phyloP scores from a whole-genome alignment of 2,888 invertebrate genomes.

The Diarsia mendica region DNA sequence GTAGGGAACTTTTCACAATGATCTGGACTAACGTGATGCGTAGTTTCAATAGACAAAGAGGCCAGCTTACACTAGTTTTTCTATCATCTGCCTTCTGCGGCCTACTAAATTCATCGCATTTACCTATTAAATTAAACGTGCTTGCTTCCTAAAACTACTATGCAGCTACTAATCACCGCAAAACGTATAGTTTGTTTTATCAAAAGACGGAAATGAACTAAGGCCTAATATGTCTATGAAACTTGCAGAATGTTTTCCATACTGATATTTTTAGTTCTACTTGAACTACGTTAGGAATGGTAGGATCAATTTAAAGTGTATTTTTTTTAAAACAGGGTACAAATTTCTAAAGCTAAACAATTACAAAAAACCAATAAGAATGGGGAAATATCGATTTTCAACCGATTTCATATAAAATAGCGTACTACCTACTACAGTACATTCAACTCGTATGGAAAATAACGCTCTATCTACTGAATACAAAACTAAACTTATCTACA shows the following conservation, averaged over 20 bases:
- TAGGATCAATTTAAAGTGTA: background rate
- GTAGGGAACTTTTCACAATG: background rate
- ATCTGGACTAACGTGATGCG: background rate
- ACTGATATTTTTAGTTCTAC: background rate
- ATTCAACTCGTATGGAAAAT: background rate
- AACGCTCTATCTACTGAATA: background rate
- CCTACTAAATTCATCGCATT: background rate
- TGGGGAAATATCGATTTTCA: background rate
- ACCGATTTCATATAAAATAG: background rate
- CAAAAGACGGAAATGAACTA: background rate
- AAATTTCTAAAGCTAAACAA: background rate
- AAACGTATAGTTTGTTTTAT: too few relatives aligned
- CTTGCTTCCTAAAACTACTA: background rate
- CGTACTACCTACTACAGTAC: background rate
- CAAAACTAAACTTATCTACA: slow-evolving; percentile 34
- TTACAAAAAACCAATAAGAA: background rate
- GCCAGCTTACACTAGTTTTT: background rate
- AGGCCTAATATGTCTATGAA: background rate
- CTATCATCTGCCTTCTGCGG: background rate
- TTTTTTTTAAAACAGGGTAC: background rate
- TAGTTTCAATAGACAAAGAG: background rate
- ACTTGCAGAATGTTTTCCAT: background rate
- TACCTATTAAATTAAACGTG: background rate
- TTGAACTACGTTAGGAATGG: too few relatives aligned
- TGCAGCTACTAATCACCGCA: background rate